phyloP scores from a whole-genome alignment of 2,797 vertebrate species.

The Hoplostethus mediterraneus region DNA sequence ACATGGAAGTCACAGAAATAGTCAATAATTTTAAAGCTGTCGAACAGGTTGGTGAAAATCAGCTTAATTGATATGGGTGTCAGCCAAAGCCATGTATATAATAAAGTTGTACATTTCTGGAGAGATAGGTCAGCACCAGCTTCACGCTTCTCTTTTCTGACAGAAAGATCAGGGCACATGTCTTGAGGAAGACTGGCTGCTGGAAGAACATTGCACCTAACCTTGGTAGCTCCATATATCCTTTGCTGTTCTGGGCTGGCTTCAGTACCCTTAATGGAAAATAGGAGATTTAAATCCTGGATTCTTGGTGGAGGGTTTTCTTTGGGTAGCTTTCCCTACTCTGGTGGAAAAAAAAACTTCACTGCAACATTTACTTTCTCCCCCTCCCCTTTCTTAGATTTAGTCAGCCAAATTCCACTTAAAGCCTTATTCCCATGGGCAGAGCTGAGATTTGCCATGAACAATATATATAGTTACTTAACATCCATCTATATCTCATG shows the following conservation, averaged over 20 bases:
- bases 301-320: conserved; percentile 76
- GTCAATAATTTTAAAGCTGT: conserved; percentile 19
- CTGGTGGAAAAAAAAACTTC: conserved; percentile 76
- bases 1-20: conserved; percentile 41
- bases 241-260: conserved; percentile 64
- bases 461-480: conserved; percentile 55
- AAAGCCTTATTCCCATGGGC: conserved; percentile 54
- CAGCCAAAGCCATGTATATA: conserved; percentile 50
- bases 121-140: conserved; percentile 8
- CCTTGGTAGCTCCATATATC: conserved; percentile 64
- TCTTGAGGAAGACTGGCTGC: conserved; percentile 49
- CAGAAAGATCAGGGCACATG: conserved; percentile 44
- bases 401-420: conserved; percentile 76
- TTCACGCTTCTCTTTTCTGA: conserved; percentile 39
- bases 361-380: conserved; percentile 70
- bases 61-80: conserved; percentile 45
- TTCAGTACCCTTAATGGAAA: conserved; percentile 77
- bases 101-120: conserved; percentile 40
- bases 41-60: conserved; percentile 41
- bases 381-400: conserved; percentile 59
- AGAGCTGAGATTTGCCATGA: conserved; percentile 56
- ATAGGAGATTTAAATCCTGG: conserved; percentile 75
- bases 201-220: conserved; percentile 67
- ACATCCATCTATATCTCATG: conserved; percentile 58
- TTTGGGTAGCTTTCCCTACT: conserved; percentile 77